Evolutionary conservation across 2,113 vertebrate species (phyloP), one percentile per base, ranked within the genome.

Genomic region (Micromys minutus): DNA sequence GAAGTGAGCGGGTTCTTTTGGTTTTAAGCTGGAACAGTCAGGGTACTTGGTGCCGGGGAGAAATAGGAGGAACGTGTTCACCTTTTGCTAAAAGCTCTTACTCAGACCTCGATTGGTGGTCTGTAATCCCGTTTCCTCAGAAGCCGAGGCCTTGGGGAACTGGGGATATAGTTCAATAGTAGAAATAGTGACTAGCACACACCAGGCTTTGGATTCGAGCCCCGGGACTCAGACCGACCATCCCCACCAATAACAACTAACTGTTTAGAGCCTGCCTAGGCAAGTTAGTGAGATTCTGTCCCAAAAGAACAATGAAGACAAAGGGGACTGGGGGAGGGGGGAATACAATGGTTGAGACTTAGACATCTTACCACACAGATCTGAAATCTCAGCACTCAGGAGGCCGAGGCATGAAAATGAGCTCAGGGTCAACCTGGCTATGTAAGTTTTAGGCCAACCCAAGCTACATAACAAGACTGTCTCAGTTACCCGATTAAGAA

Each of bases 61-160:
- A 79, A n/a, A 86, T 26, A 24, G 50, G 63, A 71, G 87, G 76
- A 42, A 75, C 89, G 36, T 29, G 4, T 76, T 42, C 55, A 65
- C 1, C 31, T 67, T 55, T 93, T 94, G 93, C 55, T 94, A 69
- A 91, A 90, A 91, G 55, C 31, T 69, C 50, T 71, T 61, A 93
- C 84, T 90, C 80, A 65, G 67, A 45, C 45, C 31, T 31, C 16
- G 45, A 19, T 7, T 36, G 21, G 45, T 52, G 34, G 63, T 36
- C 31, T 69, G 2, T 50, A 24, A 52, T 69, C 63, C 45, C 63
- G 47, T 22, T 34, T 26, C 8, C 34, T 34, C 29, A 34, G 63
- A 85, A 19, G 17, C 83, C 4, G 31, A 69, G 84, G 39, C 45
- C 34, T 31, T 65, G 29, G 26, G 59, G 55, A 6, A 15, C 80